These are phyloP conservation scores for Centropyge bicolor DNA, from an alignment of 2,797 vertebrate species.

Conservation along the genomic window DNA sequence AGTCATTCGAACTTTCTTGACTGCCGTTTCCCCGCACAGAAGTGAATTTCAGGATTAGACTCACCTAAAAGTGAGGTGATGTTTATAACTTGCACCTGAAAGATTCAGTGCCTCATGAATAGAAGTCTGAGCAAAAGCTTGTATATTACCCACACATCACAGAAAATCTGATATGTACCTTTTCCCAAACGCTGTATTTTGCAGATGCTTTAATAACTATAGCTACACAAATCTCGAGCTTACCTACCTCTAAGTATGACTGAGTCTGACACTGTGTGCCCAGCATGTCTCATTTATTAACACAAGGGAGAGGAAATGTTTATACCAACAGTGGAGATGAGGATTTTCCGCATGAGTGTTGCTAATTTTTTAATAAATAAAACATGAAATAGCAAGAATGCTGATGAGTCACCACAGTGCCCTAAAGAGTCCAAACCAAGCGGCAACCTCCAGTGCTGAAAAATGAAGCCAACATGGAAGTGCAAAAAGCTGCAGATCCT, in stretches of 20 bases:
- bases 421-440: not conserved
- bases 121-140: slow-evolving; percentile 7
- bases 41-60: slow-evolving; percentile 9
- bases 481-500: no score
- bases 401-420: not conserved
- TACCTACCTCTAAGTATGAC: slow-evolving; percentile 15
- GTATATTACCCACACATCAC: not conserved
- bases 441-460: no score
- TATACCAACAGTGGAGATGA: not conserved
- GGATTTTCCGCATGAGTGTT: not conserved
- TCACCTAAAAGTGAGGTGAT: not conserved
- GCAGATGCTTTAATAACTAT: slow-evolving; percentile 13
- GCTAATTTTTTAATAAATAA: not conserved
- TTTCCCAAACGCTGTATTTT: not conserved
- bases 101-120: not conserved
- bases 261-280: slow-evolving; percentile 1
- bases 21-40: not conserved
- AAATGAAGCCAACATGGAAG: no score
- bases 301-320: not conserved
- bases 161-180: not conserved
- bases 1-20: slow-evolving; percentile 14
- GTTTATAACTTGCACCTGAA: slow-evolving; percentile 1
- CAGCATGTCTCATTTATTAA: not conserved
- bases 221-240: not conserved
- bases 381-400: not conserved